Percentiles rank a stretch among this genome's conserved stretches.
Conservation (phyloP, 2,888 invertebrate species). For the Mystacides longicornis region DNA sequence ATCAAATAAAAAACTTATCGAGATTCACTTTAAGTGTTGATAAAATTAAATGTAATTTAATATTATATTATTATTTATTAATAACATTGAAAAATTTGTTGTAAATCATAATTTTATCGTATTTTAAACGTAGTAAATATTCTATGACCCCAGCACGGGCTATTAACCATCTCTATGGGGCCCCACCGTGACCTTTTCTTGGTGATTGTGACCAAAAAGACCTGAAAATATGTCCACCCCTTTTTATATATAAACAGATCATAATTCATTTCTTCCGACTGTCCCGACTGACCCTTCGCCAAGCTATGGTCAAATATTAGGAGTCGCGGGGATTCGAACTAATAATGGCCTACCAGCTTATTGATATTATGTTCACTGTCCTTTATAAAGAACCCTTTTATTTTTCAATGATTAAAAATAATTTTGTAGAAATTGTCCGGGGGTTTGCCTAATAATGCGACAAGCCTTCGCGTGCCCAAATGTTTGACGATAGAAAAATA, state of each 20-base stretch:
- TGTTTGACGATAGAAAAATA: not conserved
- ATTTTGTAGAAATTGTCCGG: not conserved
- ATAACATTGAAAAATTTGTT: not conserved
- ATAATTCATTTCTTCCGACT: constrained; percentile 20
- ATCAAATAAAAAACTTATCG: no score
- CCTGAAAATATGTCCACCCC: constrained; percentile 11
- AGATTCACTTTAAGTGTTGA: no score
- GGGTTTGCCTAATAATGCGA: not conserved
- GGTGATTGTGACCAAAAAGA: constrained; percentile 16
- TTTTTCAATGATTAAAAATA: not conserved
- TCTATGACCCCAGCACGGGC: constrained; percentile 13
- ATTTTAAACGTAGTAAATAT: constrained; percentile 1
- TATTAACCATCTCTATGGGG: constrained; percentile 21
- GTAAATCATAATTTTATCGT: constrained; percentile 1
- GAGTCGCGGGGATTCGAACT: not conserved
- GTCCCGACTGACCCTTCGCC: constrained; percentile 23
- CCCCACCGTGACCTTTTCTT: constrained; percentile 23
- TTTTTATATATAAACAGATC: constrained; percentile 23
- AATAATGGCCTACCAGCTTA: not conserved
- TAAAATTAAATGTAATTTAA: no score
- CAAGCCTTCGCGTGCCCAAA: constrained; percentile 13
- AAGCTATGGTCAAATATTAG: constrained; percentile 25
- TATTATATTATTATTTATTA: not conserved
- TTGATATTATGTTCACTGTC: not conserved
- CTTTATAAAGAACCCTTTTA: not conserved